Evolutionary conservation across 2,797 vertebrate species (phyloP).

Genomic region (Hypotaenidia philippensis): DNA sequence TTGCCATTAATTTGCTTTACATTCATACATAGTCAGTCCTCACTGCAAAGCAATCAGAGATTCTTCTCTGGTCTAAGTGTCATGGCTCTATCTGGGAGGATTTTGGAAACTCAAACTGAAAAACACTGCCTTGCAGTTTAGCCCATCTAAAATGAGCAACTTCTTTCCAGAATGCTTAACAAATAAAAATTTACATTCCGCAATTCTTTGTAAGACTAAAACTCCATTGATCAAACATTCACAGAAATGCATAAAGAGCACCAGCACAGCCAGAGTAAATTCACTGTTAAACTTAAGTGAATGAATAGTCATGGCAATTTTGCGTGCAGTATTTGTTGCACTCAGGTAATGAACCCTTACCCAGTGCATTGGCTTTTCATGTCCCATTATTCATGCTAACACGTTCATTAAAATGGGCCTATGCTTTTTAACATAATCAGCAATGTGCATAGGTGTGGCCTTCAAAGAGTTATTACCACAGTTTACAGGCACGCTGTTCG

Average conservation of each 20-base stretch:
- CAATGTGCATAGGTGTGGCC: slow-evolving; percentile 38
- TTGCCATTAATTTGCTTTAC: slow-evolving; percentile 25
- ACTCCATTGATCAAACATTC: slow-evolving; percentile 31
- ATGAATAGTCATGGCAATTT: slow-evolving; percentile 41
- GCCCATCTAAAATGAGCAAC: neutral
- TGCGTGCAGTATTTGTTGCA: slow-evolving; percentile 40
- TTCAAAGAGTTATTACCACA: slow-evolving; percentile 45
- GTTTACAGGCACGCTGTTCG: slow-evolving; percentile 31
- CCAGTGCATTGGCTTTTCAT: slow-evolving; percentile 39
- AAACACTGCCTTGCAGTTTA: neutral
- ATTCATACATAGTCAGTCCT: neutral
- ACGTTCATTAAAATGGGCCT: slow-evolving; percentile 38
- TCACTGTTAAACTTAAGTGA: slow-evolving; percentile 41
- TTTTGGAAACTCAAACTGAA: neutral
- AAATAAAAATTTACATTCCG: slow-evolving; percentile 28
- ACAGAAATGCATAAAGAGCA: neutral
- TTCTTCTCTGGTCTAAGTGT: neutral
- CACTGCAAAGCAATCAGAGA: neutral
- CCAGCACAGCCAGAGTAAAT: slow-evolving; percentile 1
- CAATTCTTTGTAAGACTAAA: slow-evolving; percentile 35
- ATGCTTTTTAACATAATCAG: slow-evolving; percentile 31
- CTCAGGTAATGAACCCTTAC: slow-evolving; percentile 61
- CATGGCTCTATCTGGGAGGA: neutral
- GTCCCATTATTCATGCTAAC: slow-evolving; percentile 46
- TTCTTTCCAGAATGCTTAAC: slow-evolving; percentile 5